Evolutionary conservation across 2,797 vertebrate genomes (phyloP).

Genomic region (Rhinoraja longicauda): DNA sequence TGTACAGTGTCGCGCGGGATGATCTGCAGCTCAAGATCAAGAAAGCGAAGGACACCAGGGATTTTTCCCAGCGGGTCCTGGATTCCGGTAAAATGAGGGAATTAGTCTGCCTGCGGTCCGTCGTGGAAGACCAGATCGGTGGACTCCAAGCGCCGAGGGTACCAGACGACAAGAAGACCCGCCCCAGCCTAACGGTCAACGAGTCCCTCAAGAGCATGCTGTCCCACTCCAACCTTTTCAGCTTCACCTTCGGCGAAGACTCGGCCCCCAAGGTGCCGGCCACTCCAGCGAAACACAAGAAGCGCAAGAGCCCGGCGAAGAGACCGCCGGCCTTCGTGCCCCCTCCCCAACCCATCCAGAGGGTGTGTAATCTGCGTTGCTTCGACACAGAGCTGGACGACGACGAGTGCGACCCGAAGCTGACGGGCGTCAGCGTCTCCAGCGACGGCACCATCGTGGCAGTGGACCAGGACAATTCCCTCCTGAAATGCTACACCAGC

Average conservation of each 20-base stretch:
- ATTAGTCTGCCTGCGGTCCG: constrained; percentile 43
- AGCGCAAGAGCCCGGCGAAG: fast-evolving
- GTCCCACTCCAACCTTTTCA: not conserved
- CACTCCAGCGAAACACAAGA: not conserved
- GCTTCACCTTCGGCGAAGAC: not conserved
- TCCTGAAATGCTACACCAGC: too few species aligned
- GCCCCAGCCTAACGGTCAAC: constrained; percentile 41
- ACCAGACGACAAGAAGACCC: constrained; percentile 6
- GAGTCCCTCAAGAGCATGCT: not conserved
- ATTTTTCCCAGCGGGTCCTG: constrained; percentile 42
- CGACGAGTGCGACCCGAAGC: not conserved
- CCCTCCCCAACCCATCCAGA: not conserved
- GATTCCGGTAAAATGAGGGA: constrained; percentile 43
- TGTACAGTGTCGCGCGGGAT: constrained; percentile 23
- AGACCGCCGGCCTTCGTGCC: not conserved
- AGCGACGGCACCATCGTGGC: constrained; percentile 37
- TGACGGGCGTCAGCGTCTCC: constrained; percentile 40
- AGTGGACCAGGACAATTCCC: constrained; percentile 38
- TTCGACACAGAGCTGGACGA: constrained; percentile 16
- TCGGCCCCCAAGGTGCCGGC: too few species aligned
- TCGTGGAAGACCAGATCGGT: constrained; percentile 42
- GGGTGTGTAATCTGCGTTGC: not conserved
- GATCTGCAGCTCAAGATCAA: constrained; percentile 42
- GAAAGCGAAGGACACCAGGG: constrained; percentile 42
- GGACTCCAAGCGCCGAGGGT: constrained; percentile 39